Base-by-base conservation (phyloP, 2,113 vertebrate species). In the Psophia crepitans region DNA sequence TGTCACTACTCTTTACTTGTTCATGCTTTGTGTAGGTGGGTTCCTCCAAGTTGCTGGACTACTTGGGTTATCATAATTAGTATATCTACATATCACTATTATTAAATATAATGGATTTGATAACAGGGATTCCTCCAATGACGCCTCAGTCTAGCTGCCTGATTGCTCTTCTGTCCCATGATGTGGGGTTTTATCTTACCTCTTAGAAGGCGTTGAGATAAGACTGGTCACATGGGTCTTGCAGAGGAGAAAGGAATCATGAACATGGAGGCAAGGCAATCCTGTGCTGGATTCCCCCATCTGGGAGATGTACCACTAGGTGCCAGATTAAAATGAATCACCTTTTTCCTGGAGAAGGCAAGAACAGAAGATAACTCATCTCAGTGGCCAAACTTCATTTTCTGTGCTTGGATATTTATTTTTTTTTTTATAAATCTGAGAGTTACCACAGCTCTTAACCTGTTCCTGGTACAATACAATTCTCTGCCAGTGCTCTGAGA, bases 281-380 rank as follows among this genome's bases (percentile, higher is more conserved):
- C 23, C 60, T 61, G 6, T 81, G 6, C 27, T 61, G 18, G 11
- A 16, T 73, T 60, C 1, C 10, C 5, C 10, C 37, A 32, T 4
- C n/a, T 75, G 17, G 44, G 70, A 53, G 33, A 48, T 2, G 4
- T 2, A 51, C 11, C 12, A 9, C 1, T 7, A 15, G 5, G 12
- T 63, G 13, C 12, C 28, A 14, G 41, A 30, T 15, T 8, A 44
- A 85, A 58, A 32, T 4, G 9, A 7, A 22, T 60, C 41, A 14
- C 12, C 23, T 49, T 49, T 84, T 60, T 64, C 33, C 43, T 19
- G 12, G 12, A n/a, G 51, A 43, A 83, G 14, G 8, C 30, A 58
- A 63, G 57, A 76, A 26, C 3, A 60, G 1, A 14, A 51, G 5
- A 6, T 18, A 86, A 57, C 23, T 33, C 41, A 73, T 6, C 11